Base-by-base conservation (phyloP, 2,888 invertebrate genomes). In the Coleophora flavipennella region DNA sequence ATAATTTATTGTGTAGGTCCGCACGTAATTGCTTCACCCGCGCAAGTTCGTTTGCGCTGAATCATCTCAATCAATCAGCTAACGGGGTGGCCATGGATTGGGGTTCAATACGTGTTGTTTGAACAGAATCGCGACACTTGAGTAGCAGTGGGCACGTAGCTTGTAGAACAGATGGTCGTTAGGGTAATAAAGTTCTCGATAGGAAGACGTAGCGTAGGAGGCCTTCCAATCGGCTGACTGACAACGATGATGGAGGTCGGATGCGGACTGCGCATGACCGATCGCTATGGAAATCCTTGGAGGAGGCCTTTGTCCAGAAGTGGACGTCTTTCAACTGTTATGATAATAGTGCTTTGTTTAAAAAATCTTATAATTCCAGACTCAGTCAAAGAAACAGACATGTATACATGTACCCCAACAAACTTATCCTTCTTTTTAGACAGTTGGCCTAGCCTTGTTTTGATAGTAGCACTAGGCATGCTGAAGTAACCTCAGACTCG, bases 1-100 rank as follows among this genome's bases (percentile, higher is more conserved):
- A 51, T 56, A 59, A 59, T 60, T 60, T 62, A 58, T 56, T 60
- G 58, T 47, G 59, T 57, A 51, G 55, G 51, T 61, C 56, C 52
- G 49, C 50, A 56, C 55, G 57, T 66, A 67, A 67, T 67, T 67
- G 65, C 62, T 62, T 64, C 59, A 59, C 55, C 56, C 53, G 52
- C 37, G 57, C 52, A 57, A 57, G 53, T 58, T 55, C 54, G 51
- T 58, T 63, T 49, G 44, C 51, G 67, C 68, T 67, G 67, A 67
- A 61, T 70, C 69, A 69, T 69, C 68, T 65, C 64, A 60, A 69
- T 70, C 69, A 70, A 70, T 70, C 70, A 70, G 62, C 57, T 52
- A 48, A 51, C 28, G 26, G 53, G 42, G 51, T 53, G 54, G 51
- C 55, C 47, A 45, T 34, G 29, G 20, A 51, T 35, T 35, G 40